A percentile compares a stretch with the other conserved stretches of the same genome.
Conservation (phyloP, 2,888 invertebrate species). For the Parelbella ahira region DNA sequence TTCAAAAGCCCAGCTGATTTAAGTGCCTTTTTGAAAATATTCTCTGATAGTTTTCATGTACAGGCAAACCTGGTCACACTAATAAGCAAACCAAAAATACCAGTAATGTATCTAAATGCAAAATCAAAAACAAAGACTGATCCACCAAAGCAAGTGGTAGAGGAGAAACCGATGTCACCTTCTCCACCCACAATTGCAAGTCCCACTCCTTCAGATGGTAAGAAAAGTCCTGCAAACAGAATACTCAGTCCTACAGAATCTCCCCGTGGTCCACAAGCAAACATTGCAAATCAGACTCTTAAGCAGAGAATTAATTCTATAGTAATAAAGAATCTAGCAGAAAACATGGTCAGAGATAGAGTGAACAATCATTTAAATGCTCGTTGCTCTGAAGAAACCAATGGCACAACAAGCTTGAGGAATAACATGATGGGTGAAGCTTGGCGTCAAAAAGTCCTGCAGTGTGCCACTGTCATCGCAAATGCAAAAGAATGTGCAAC, state of each 20-base stretch:
- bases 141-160: slow-evolving; percentile 69
- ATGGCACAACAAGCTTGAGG: slow-evolving; percentile 63
- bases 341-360: slow-evolving; percentile 84
- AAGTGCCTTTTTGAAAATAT: slow-evolving; percentile 93
- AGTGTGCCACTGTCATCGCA: slow-evolving; percentile 90
- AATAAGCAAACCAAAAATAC: slow-evolving; percentile 87
- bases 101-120: slow-evolving; percentile 78
- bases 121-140: slow-evolving; percentile 75
- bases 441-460: slow-evolving; percentile 90
- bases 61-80: slow-evolving; percentile 95
- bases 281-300: slow-evolving; percentile 86
- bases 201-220: slow-evolving; percentile 72
- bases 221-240: slow-evolving; percentile 66
- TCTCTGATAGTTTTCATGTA: slow-evolving; percentile 96
- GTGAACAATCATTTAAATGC: slow-evolving; percentile 72
- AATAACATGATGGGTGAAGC: slow-evolving; percentile 83
- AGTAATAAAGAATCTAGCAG: slow-evolving; percentile 93
- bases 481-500: slow-evolving; percentile 88
- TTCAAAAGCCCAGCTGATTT: slow-evolving; percentile 95
- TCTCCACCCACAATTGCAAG: slow-evolving; percentile 59
- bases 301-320: slow-evolving; percentile 94
- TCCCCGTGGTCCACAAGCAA: slow-evolving; percentile 69
- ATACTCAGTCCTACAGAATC: slow-evolving; percentile 77
- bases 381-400: slow-evolving; percentile 63
- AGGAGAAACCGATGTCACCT: slow-evolving; percentile 60